Base-by-base conservation (phyloP, 1,140 invertebrate genomes). In the Metopolophium dirhodum region DNA sequence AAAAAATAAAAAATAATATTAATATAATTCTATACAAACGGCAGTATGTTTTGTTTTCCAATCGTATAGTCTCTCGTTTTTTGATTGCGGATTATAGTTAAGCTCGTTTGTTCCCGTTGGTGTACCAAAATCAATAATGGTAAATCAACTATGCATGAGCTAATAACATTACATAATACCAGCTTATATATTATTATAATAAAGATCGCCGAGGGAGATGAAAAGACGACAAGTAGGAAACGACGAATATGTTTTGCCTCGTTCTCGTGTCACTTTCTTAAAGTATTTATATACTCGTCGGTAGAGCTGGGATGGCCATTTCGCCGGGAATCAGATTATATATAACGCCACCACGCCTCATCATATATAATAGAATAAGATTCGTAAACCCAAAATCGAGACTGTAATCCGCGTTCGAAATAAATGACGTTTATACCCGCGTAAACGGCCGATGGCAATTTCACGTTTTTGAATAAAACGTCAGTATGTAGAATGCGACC, bases 141-240 rank as follows among this genome's bases (percentile, higher is more conserved):
- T 54, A 26, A 18, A 51, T 89, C n/a, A 37, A 23, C 49, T 7
- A 51, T 23, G 23, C 2, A 89, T 35, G n/a, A 49, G 20, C 35
- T 37, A 89, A 89, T 51, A 37, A 26, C 2, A 85, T 85, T 77
- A 77, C n/a, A 77, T 77, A 18, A n/a, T n/a, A n/a, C n/a, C 11
- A 87, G 85, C 30, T 37, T 87, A n/a, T 87, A 87, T n/a, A 87
- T 47, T 77, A 77, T 77, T 77, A 77, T 77, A n/a, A 18, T 77
- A 77, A 77, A n/a, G 35, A 88, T 88, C n/a, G 51, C n/a, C 30
- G 23, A 30, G 30, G 18, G 47, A 37, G 30, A 8, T 37, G 22
- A 7, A 0, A 86, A 45, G 0, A 54, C 1, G n/a, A 26, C 18
- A 2, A 14, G 41, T 3, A 41, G 41, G 41, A 41, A 41, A 41